Evolutionary conservation across 2,113 vertebrate genomes (phyloP).

Genomic region (Entosphenus tridentatus): DNA sequence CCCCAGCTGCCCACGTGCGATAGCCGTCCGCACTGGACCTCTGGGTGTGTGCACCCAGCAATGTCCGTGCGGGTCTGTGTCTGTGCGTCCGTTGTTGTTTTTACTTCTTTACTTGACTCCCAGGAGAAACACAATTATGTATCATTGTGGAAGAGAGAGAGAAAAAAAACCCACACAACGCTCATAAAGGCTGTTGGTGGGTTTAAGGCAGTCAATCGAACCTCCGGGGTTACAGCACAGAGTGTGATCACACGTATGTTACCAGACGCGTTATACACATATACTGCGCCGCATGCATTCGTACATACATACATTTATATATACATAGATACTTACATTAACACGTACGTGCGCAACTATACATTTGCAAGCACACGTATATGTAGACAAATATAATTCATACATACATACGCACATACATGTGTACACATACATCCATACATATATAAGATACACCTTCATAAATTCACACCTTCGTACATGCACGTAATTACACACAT

Average conservation of each 20-base stretch:
- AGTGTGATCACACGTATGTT: neutral
- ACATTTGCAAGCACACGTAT: conserved; percentile 7
- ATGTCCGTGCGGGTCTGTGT: too few relatives aligned
- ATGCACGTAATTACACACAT: neutral
- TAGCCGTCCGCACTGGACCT: too few relatives aligned
- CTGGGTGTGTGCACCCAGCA: too few relatives aligned
- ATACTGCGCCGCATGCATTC: neutral
- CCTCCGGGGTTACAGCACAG: too few relatives aligned
- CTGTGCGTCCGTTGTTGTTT: too few relatives aligned
- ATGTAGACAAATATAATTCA: neutral
- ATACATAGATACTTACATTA: neutral
- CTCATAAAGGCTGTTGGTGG: too few relatives aligned
- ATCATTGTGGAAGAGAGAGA: too few relatives aligned
- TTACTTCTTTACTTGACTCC: too few relatives aligned
- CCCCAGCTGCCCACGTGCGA: too few relatives aligned
- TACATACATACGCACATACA: neutral
- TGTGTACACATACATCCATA: neutral
- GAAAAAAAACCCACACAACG: too few relatives aligned
- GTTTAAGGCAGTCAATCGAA: too few relatives aligned
- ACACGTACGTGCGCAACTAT: neutral
- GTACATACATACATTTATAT: neutral
- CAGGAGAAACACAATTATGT: too few relatives aligned
- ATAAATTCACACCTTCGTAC: neutral
- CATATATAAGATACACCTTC: neutral
- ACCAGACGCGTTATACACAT: neutral